A percentile compares a stretch with the other conserved stretches of the same genome.
Conservation (phyloP, 1,140 invertebrate genomes). For the Drosophila pachea region DNA sequence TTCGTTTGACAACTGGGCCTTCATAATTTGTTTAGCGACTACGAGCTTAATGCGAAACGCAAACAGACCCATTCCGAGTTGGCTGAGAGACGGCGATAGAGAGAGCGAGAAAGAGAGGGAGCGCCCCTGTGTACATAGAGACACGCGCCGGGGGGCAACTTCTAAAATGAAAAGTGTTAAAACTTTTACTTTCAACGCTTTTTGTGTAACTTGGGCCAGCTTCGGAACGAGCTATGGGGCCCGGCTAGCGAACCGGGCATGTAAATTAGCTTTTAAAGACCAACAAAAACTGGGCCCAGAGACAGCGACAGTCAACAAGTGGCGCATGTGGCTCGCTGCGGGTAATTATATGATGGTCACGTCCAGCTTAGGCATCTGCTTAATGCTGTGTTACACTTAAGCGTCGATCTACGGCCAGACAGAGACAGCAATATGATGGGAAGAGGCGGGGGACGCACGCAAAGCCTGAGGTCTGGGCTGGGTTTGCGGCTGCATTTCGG, state of each 20-base stretch:
- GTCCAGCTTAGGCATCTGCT: conserved; percentile 69
- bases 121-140: conserved; percentile 9
- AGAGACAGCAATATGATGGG: conserved; percentile 5
- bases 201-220: conserved; percentile 45
- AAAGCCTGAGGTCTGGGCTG: conserved; percentile 21
- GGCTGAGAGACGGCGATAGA: conserved; percentile 18
- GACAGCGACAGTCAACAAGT: conserved; percentile 50
- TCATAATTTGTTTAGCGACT: conserved; percentile 58
- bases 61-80: conserved; percentile 50
- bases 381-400: conserved; percentile 76
- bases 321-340: conserved; percentile 54
- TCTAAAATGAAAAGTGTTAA: conserved; percentile 77
- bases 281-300: conserved; percentile 32
- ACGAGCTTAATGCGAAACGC: conserved; percentile 66
- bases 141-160: conserved; percentile 33
- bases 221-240: conserved; percentile 22
- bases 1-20: conserved; percentile 60
- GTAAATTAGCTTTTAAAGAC: conserved; percentile 73
- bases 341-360: conserved; percentile 78
- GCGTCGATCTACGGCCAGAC: conserved; percentile 46
- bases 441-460: not conserved
- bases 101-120: conserved; percentile 13
- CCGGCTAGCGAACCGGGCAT: conserved; percentile 41
- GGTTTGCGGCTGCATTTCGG: conserved; percentile 14
- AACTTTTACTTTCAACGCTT: conserved; percentile 61